Conservation (phyloP, 2,888 invertebrate genomes). For the Aricia artaxerxes region DNA sequence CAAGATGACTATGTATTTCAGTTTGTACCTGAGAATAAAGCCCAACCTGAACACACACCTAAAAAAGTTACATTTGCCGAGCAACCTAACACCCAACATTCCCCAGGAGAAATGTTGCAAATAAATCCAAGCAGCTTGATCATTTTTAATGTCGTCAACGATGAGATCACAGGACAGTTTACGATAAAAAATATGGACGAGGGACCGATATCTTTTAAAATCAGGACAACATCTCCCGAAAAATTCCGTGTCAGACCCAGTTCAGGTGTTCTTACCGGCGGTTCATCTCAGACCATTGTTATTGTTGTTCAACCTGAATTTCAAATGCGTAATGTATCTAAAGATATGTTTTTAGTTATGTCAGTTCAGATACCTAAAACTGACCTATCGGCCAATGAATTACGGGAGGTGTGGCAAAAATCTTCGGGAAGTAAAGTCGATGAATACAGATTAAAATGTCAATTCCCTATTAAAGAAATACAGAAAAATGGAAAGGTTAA, state of each 20-base stretch:
- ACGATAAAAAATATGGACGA: constrained; percentile 85
- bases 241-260: constrained; percentile 96
- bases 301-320: constrained; percentile 89
- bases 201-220: constrained; percentile 81
- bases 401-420: constrained; percentile 87
- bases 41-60: constrained; percentile 55
- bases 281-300: constrained; percentile 82
- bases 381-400: constrained; percentile 80
- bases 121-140: constrained; percentile 86
- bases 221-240: constrained; percentile 97
- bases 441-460: constrained; percentile 87
- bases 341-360: constrained; percentile 95
- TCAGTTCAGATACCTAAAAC: constrained; percentile 84
- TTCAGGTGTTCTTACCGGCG: constrained; percentile 86
- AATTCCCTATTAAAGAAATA: constrained; percentile 73
- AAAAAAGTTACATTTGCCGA: constrained; percentile 60
- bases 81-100: constrained; percentile 60
- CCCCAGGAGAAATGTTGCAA: constrained; percentile 79
- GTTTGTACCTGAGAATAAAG: constrained; percentile 83
- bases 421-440: constrained; percentile 82
- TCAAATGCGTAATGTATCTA: constrained; percentile 83
- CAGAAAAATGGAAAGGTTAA: constrained; percentile 58
- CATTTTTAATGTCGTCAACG: constrained; percentile 83
- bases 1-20: constrained; percentile 85
- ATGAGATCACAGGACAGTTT: constrained; percentile 84